Percentiles rank a stretch among this genome's conserved stretches.
These are phyloP conservation scores for Capitulum mitella DNA, from an alignment of 2,888 invertebrate species.

Conservation along the genomic window DNA sequence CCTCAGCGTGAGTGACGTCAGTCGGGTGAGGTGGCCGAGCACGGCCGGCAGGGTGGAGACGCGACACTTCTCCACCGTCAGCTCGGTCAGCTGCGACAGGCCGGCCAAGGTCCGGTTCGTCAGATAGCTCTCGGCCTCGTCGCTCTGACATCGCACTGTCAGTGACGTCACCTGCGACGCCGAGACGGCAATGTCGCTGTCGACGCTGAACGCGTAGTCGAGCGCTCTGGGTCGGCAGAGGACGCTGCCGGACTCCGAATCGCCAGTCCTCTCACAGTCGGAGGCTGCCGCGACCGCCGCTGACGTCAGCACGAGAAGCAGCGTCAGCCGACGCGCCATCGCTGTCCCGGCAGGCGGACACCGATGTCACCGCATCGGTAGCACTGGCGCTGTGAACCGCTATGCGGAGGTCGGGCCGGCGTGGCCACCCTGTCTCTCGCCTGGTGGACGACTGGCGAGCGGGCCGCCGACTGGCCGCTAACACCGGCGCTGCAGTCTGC, in stretches of 20 bases:
- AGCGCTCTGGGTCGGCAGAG: slow-evolving; percentile 22
- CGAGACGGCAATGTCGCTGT: slow-evolving; percentile 28
- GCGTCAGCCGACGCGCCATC: not conserved
- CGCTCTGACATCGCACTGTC: slow-evolving; percentile 58
- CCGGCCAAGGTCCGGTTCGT: slow-evolving; percentile 33
- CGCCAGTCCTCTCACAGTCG: not conserved
- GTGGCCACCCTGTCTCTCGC: not conserved
- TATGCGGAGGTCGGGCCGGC: not conserved
- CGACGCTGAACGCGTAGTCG: slow-evolving; percentile 27
- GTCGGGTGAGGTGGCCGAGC: slow-evolving; percentile 58
- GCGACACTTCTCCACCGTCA: slow-evolving; percentile 69
- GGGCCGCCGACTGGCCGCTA: not conserved
- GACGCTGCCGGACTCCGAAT: not conserved
- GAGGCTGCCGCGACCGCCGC: not conserved
- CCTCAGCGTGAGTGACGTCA: slow-evolving; percentile 59
- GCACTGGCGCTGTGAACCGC: not conserved
- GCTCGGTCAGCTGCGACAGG: slow-evolving; percentile 61
- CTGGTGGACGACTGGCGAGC: not conserved
- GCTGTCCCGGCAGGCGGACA: not conserved
- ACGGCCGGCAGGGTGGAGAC: slow-evolving; percentile 64
- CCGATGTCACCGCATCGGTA: not conserved
- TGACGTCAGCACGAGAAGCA: not conserved
- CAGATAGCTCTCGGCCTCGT: slow-evolving; percentile 68
- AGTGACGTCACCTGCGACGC: slow-evolving; percentile 31
- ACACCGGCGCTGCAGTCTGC: not conserved